A percentile compares a stretch with the other conserved stretches of the same genome.
Evolutionary conservation across 2,797 vertebrate species (phyloP).

Genomic region (Pempheris klunzingeri): DNA sequence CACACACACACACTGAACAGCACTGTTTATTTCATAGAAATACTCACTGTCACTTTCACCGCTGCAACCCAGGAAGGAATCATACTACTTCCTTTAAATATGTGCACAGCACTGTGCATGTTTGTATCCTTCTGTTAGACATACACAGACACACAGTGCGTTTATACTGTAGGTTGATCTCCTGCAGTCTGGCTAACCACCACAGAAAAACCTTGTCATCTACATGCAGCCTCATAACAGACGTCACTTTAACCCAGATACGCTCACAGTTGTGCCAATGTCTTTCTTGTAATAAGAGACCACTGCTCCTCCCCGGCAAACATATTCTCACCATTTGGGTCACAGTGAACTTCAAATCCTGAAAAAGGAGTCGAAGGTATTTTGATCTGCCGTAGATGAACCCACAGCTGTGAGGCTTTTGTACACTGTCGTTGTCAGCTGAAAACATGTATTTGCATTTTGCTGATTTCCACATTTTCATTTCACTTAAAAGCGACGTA

Average conservation of each 20-base stretch:
- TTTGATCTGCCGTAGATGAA: not conserved
- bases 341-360: slow-evolving; percentile 8
- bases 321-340: slow-evolving; percentile 23
- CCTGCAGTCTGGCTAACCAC: slow-evolving; percentile 42
- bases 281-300: slow-evolving; percentile 60
- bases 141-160: not conserved
- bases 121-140: not conserved
- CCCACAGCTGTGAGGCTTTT: slow-evolving; percentile 6
- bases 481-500: not conserved
- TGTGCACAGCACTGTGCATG: not conserved
- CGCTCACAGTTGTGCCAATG: slow-evolving; percentile 28
- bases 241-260: slow-evolving; percentile 58
- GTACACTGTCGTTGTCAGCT: not conserved
- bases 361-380: no score
- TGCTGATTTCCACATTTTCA: not conserved
- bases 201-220: slow-evolving; percentile 30
- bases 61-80: slow-evolving; percentile 4
- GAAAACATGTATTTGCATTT: not conserved
- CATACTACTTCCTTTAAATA: not conserved
- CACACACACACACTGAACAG: not conserved
- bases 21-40: not conserved
- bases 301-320: slow-evolving; percentile 22
- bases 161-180: not conserved
- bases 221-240: slow-evolving; percentile 38
- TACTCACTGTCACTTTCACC: no score